Conservation (phyloP, 92 coral and sea anemone genomes). For the Porites cylindrica region DNA sequence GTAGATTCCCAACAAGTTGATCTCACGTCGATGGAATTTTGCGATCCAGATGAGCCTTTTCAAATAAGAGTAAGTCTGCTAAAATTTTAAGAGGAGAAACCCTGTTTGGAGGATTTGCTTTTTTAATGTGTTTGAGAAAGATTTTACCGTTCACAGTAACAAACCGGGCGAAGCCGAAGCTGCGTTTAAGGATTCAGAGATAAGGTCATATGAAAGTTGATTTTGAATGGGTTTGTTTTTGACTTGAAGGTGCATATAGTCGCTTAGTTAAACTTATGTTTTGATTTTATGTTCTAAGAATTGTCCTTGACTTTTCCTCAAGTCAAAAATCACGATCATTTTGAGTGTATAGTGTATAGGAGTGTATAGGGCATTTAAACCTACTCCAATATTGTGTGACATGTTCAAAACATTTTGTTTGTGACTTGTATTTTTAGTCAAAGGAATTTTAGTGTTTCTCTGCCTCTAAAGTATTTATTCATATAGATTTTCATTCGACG, state of each 20-base stretch:
- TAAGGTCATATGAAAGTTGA: not conserved
- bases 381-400: slow-evolving; percentile 26
- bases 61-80: slow-evolving; percentile 66
- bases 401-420: slow-evolving; percentile 13
- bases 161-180: not conserved
- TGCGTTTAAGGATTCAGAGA: not conserved
- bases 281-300: not conserved
- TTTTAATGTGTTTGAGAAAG: not conserved
- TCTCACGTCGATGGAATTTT: slow-evolving; percentile 62
- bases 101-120: not conserved
- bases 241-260: not conserved
- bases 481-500: not conserved
- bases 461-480: not conserved
- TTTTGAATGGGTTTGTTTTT: not conserved
- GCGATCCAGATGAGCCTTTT: slow-evolving; percentile 58
- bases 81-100: not conserved
- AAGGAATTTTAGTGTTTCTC: no score
- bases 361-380: not conserved
- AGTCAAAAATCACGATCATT: slow-evolving; percentile 12
- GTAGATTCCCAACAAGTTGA: not conserved
- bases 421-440: not conserved
- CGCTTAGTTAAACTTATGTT: slow-evolving; percentile 11
- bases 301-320: slow-evolving; percentile 30
- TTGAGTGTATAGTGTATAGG: not conserved
- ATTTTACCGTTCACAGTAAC: not conserved